Evolutionary conservation across 1,140 invertebrate species (phyloP).

Genomic region (Coenobita brevimanus): DNA sequence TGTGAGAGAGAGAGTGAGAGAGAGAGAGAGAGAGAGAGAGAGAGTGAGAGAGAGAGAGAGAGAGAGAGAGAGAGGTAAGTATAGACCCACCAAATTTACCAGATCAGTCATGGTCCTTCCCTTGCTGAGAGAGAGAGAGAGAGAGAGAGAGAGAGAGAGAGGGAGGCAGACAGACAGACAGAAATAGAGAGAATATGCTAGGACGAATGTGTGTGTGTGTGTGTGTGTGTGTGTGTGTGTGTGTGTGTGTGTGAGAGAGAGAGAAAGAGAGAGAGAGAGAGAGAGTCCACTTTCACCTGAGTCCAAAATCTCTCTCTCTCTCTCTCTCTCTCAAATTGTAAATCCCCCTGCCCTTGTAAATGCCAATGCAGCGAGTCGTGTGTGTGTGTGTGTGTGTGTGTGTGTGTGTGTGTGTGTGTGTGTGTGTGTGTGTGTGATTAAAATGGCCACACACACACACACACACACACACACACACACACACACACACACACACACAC

Average conservation of each 20-base stretch:
- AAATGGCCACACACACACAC: neutral
- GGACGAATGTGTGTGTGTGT: too few species aligned
- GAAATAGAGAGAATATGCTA: neutral
- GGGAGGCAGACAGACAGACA: neutral
- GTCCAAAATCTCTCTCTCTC: too few species aligned
- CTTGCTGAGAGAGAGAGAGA: neutral
- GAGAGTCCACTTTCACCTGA: too few species aligned
- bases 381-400: slow-evolving; percentile 8
- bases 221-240: too few species aligned
- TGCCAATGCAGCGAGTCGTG: neutral
- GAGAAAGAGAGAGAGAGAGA: too few species aligned
- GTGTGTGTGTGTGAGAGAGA: too few species aligned
- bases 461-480: neutral
- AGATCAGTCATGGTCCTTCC: neutral
- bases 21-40: neutral
- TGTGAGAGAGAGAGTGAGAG: neutral
- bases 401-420: slow-evolving; percentile 9
- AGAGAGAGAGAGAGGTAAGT: neutral
- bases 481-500: neutral
- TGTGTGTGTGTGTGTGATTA: neutral
- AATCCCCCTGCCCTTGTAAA: too few species aligned
- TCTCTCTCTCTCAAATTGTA: too few species aligned
- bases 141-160: neutral
- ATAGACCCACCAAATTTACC: neutral
- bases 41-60: neutral